Base-by-base conservation (phyloP, 2,888 invertebrate species). In the Pseudolycoriella hygida region DNA sequence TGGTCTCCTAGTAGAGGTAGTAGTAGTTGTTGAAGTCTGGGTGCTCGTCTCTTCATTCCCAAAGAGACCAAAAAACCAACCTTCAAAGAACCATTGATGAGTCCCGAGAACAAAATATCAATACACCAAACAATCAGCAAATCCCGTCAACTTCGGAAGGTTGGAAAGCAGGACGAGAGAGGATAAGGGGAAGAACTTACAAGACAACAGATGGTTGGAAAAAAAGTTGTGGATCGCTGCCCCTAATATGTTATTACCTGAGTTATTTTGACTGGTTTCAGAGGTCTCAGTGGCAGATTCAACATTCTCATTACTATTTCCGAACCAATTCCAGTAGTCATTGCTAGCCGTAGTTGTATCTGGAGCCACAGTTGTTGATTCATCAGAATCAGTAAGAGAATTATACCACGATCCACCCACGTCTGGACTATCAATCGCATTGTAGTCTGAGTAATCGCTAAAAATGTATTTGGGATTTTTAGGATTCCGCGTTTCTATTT, bases 11-110 rank as follows among this genome's bases (percentile, higher is more conserved):
- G 60, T 53, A 1, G 58, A 57, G 1, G 55, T 52, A 1, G 60
- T 57, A 12, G 58, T 51, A 2, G 58, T 54, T 2, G 59, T 52
- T 3, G 59, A 58, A 11, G 58, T 56, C 2, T 60, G 60, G 44
- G 61, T 55, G 15, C 46, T 53, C 34, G 62, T 30, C n/a, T 54
- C 51, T 17, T 52, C 53, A 3, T 51, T 56, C 20, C 62, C 60
- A 52, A 72, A 71, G 71, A 72, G 72, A 47, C 62, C 59, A 37
- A 59, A 62, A 50, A 73, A 69, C 73, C 73, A 74, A 53, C 58
- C 62, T 62, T 17, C 25, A 25, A 25, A 25, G 17, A 34, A 12
- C 2, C 15, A 3, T 5, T 19, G 11, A 18, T 17, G 14, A 40
- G 20, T 40, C 3, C 4, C 12, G 4, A 39, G 5, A 3, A 14